phyloP scores from a whole-genome alignment of 2,888 invertebrate species.

The Andrena marginata region DNA sequence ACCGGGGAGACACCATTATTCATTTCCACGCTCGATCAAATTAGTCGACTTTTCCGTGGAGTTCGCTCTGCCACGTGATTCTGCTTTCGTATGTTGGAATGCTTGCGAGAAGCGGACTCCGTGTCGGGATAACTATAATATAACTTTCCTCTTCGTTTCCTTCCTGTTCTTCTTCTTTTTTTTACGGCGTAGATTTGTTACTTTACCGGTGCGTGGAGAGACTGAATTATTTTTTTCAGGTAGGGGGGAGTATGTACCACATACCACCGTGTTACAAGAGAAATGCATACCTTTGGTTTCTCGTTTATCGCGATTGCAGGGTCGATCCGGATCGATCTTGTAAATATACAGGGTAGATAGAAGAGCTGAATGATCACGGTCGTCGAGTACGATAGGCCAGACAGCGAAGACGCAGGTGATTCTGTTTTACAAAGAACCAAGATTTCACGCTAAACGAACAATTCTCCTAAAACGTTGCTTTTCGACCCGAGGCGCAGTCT shows the following conservation, averaged over 20 bases:
- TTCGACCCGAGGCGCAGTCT: not conserved
- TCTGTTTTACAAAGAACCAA: not conserved
- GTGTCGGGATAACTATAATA: constrained; percentile 29
- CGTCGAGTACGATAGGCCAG: constrained; percentile 5
- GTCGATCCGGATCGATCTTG: constrained; percentile 49
- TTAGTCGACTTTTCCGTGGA: constrained; percentile 30
- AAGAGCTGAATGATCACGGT: constrained; percentile 47
- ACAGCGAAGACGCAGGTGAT: not conserved
- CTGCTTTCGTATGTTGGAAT: not conserved
- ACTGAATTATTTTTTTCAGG: constrained; percentile 42
- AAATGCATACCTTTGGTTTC: constrained; percentile 68
- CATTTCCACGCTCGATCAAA: constrained; percentile 8
- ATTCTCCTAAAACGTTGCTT: constrained; percentile 16
- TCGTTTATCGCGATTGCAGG: constrained; percentile 44
- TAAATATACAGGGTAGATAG: constrained; percentile 67
- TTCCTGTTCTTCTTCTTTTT: not conserved
- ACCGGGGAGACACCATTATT: not conserved
- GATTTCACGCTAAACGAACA: not conserved
- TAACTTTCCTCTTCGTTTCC: constrained; percentile 8
- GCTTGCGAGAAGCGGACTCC: constrained; percentile 20
- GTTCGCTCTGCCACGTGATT: constrained; percentile 28
- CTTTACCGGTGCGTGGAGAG: constrained; percentile 56
- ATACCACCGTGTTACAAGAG: constrained; percentile 67
- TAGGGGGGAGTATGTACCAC: constrained; percentile 50
- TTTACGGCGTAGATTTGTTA: constrained; percentile 38